A percentile compares a stretch with the other conserved stretches of the same genome.
These are phyloP conservation scores for Antheraea pernyi DNA, from an alignment of 1,140 invertebrate genomes.

Conservation along the genomic window DNA sequence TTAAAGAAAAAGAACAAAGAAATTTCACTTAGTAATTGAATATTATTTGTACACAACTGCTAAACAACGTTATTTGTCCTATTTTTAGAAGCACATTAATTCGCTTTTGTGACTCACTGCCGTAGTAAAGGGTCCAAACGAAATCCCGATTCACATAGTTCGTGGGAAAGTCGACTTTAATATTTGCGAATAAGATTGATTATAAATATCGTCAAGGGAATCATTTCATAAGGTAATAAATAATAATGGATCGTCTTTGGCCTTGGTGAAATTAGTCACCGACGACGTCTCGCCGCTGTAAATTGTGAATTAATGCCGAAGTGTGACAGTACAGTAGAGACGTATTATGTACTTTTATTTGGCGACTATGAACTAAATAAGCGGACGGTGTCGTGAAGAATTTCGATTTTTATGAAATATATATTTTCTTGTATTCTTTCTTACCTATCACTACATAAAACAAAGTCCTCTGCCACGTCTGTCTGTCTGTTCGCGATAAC, in stretches of 20 bases:
- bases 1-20: constrained; percentile 11
- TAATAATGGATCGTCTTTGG: constrained; percentile 74
- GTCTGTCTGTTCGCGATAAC: too few species aligned
- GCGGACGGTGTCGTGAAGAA: neutral
- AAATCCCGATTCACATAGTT: constrained; percentile 37
- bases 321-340: constrained; percentile 21
- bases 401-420: too few species aligned
- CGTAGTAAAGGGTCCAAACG: constrained; percentile 64
- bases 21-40: constrained; percentile 20
- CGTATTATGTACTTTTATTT: neutral
- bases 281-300: constrained; percentile 50
- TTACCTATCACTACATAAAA: too few species aligned
- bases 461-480: too few species aligned
- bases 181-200: constrained; percentile 35
- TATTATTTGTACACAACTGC: constrained; percentile 22
- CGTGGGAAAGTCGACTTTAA: constrained; percentile 36
- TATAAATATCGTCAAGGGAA: constrained; percentile 29
- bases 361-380: neutral
- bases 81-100: constrained; percentile 62
- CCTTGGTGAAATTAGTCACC: constrained; percentile 73
- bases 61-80: constrained; percentile 34
- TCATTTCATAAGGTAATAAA: constrained; percentile 74
- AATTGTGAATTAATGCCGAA: constrained; percentile 57
- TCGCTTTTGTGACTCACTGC: constrained; percentile 59
- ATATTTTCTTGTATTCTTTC: too few species aligned